Conservation (phyloP, 2,888 invertebrate species). For the Cheilosia urbana region DNA sequence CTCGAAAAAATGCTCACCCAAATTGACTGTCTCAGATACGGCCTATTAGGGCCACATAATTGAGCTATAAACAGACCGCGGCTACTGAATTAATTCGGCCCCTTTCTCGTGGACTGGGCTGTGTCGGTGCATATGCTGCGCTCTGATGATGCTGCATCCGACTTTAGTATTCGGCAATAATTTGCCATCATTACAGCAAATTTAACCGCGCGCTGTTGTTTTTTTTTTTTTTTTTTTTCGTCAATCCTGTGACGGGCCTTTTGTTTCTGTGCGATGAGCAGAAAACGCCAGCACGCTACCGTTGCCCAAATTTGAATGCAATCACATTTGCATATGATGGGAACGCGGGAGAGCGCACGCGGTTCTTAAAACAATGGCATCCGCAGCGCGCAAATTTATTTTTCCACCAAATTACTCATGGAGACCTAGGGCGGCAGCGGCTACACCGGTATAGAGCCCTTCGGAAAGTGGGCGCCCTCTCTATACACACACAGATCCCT, state of each 20-base stretch:
- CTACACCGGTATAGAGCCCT: neutral
- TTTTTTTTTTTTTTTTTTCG: constrained; percentile 2
- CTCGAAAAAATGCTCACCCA: neutral
- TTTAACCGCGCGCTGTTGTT: constrained; percentile 38
- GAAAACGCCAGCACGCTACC: constrained; percentile 36
- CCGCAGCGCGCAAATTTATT: constrained; percentile 72
- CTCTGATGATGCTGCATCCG: constrained; percentile 10
- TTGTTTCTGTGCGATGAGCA: constrained; percentile 58
- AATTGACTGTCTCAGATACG: neutral
- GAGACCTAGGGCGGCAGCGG: constrained; percentile 37
- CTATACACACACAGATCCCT: constrained; percentile 41
- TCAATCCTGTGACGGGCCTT: constrained; percentile 18
- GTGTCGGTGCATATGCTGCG: neutral
- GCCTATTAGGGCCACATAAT: constrained; percentile 45
- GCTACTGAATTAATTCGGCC: constrained; percentile 50
- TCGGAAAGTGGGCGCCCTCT: constrained; percentile 8
- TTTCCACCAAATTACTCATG: constrained; percentile 75
- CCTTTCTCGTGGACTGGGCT: neutral
- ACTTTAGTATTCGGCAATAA: constrained; percentile 69
- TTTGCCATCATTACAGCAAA: constrained; percentile 70
- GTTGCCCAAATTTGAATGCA: constrained; percentile 57
- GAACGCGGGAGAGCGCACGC: constrained; percentile 66
- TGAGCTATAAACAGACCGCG: constrained; percentile 56
- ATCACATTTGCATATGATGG: constrained; percentile 72
- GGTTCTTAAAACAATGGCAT: constrained; percentile 73